Evolutionary conservation across 2,888 invertebrate species (phyloP), one percentile per base, ranked within the genome.

Genomic region (Eledona agricola): DNA sequence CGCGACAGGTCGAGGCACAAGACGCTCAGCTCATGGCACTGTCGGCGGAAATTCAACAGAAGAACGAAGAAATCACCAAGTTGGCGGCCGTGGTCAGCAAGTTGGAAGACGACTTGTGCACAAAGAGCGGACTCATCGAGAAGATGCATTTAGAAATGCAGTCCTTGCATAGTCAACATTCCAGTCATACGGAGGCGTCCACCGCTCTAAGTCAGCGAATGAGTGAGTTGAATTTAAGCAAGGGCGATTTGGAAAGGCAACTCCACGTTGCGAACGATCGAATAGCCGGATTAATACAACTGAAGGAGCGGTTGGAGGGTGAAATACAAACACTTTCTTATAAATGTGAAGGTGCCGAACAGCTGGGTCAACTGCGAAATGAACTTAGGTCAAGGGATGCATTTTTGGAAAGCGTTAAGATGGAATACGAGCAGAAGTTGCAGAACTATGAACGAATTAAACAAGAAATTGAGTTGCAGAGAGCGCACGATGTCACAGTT

Each of bases 241-340:
- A 38, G n/a, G 34, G 38, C 3, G 29, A 34, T 15, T 51, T 64
- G 16, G 45, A 59, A 47, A 59, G 52, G 20, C 64, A 67, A 12
- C 38, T 59, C 10, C 45, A 57, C 7, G 38, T 35, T 3, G 45
- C 51, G 0, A 15, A 49, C 62, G 78, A 80, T 62, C 78, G 77
- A 35, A 58, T 79, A 31, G 78, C 78, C 46, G 78, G 80, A 65
- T 58, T 78, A 20, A 76, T 79, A 19, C 47, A 40, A 28, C 13
- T 31, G 0, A 59, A 55, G 25, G 31, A 53, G 13, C 29, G 50
- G 26, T 25, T 61, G 10, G 51, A 61, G 32, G 16, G 13, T 9
- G 51, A 32, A 49, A 25, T 38, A 25, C 57, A 47, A 46, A 57
- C 58, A 2, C 17, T 71, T 2, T 51, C 65, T 2, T 59, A 67